Evolutionary conservation across 2,888 invertebrate species (phyloP).

Genomic region (Pomacea canaliculata): DNA sequence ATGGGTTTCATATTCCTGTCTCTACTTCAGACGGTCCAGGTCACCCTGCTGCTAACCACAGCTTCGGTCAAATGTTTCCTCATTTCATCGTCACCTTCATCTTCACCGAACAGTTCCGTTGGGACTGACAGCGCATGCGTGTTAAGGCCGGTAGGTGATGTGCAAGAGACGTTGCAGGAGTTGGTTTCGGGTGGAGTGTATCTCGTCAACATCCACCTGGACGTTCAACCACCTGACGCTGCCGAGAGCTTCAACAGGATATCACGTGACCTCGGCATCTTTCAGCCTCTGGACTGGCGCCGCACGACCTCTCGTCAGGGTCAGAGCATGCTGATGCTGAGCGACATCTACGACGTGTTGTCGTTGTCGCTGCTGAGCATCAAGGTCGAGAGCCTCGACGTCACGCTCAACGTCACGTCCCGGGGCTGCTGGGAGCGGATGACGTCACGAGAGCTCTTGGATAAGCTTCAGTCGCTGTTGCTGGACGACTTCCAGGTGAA

Average conservation of each 20-base stretch:
- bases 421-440: conserved; percentile 45
- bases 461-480: conserved; percentile 41
- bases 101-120: too few relatives aligned
- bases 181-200: neutral
- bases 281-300: conserved; percentile 40
- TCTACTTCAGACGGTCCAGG: too few relatives aligned
- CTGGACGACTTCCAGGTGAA: conserved; percentile 45
- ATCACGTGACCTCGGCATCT: neutral
- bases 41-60: too few relatives aligned
- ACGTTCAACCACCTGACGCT: neutral
- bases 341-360: conserved; percentile 55
- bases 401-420: conserved; percentile 48
- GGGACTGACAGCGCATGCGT: neutral
- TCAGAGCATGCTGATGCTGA: conserved; percentile 52
- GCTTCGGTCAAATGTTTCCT: too few relatives aligned
- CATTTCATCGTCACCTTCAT: too few relatives aligned
- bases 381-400: conserved; percentile 44
- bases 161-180: neutral
- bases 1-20: too few relatives aligned
- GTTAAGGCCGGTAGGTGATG: neutral
- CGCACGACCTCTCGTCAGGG: conserved; percentile 52
- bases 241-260: neutral
- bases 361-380: conserved; percentile 52
- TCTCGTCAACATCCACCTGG: neutral
- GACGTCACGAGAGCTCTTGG: conserved; percentile 26